Evolutionary conservation across 2,888 invertebrate species (phyloP).

Genomic region (Aspidiotus destructor): DNA sequence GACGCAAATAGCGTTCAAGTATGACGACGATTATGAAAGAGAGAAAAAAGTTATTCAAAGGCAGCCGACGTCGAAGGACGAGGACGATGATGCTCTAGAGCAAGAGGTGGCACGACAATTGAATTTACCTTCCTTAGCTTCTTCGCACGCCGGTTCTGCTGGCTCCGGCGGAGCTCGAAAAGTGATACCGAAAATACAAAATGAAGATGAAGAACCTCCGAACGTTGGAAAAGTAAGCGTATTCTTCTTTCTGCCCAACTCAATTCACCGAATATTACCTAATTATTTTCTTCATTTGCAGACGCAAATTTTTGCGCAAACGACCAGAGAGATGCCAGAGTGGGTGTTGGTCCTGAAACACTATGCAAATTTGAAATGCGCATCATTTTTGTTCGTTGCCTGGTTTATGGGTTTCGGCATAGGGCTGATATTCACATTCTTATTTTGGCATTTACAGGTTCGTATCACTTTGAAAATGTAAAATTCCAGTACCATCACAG

Average conservation of each 20-base stretch:
- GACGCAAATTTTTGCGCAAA: slow-evolving; percentile 87
- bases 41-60: slow-evolving; percentile 47
- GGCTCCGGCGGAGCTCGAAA: slow-evolving; percentile 25
- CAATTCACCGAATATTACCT: not conserved
- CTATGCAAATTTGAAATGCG: slow-evolving; percentile 81
- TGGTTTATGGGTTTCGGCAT: slow-evolving; percentile 99
- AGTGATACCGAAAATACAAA: slow-evolving; percentile 16
- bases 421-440: slow-evolving; percentile 95
- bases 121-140: slow-evolving; percentile 62
- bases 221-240: slow-evolving; percentile 36
- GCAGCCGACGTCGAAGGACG: slow-evolving; percentile 43
- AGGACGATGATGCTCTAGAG: slow-evolving; percentile 74
- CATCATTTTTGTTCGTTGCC: slow-evolving; percentile 86
- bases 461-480: not conserved
- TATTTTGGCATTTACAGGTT: slow-evolving; percentile 88
- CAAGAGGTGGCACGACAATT: slow-evolving; percentile 73
- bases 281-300: slow-evolving; percentile 42
- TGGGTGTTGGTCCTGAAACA: slow-evolving; percentile 87
- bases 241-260: not conserved
- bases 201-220: slow-evolving; percentile 10
- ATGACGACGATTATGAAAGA: slow-evolving; percentile 43
- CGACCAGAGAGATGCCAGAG: slow-evolving; percentile 80
- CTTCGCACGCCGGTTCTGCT: not conserved
- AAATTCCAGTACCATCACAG: no score
- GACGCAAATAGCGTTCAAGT: slow-evolving; percentile 64